Percentiles rank a stretch among this genome's conserved stretches.
These are phyloP conservation scores for Casuarius casuarius DNA, from an alignment of 2,113 vertebrate species.

Conservation along the genomic window DNA sequence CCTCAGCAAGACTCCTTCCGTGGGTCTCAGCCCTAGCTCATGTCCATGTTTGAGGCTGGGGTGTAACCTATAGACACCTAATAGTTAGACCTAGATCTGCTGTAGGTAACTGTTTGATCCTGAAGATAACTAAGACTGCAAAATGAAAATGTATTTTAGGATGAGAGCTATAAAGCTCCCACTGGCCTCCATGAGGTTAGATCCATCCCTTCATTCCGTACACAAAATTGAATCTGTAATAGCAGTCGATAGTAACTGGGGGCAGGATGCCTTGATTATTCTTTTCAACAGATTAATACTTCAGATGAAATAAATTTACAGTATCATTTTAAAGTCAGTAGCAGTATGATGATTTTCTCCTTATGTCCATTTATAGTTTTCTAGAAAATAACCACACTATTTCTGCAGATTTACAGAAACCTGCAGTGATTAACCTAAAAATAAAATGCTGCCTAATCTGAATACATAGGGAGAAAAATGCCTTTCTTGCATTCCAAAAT, in stretches of 20 bases:
- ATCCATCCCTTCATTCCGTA: neutral
- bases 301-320: neutral
- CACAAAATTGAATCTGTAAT: neutral
- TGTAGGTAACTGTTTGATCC: neutral
- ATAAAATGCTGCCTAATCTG: neutral
- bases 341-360: neutral
- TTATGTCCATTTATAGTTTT: neutral
- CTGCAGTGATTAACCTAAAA: neutral
- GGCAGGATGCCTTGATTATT: neutral
- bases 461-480: neutral
- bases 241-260: neutral
- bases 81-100: neutral
- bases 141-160: neutral
- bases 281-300: neutral
- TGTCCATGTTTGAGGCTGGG: neutral
- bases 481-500: neutral
- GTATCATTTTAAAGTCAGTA: neutral
- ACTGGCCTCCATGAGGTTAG: neutral
- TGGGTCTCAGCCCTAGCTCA: neutral
- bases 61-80: neutral
- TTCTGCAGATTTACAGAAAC: neutral
- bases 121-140: neutral
- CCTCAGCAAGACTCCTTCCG: neutral
- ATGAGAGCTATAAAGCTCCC: neutral
- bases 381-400: neutral